Evolutionary conservation across 2,797 vertebrate species (phyloP).

Genomic region (Acrossocheilus fasciatus): DNA sequence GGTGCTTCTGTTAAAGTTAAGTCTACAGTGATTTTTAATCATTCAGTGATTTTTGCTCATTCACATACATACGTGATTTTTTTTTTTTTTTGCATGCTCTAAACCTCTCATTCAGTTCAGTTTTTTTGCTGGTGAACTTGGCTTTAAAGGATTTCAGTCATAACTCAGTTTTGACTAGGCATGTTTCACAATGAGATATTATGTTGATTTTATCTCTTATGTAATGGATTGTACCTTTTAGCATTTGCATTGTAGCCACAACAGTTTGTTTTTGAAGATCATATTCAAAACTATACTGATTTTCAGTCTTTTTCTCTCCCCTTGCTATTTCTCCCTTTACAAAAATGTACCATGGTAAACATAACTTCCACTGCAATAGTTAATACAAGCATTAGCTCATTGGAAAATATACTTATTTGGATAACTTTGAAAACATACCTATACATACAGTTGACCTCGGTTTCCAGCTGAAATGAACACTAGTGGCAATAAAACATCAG

Average conservation of each 20-base stretch:
- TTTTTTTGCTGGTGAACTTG: background rate
- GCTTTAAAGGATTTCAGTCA: background rate
- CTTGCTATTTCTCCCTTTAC: background rate
- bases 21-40: background rate
- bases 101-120: background rate
- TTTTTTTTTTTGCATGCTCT: background rate
- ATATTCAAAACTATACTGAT: background rate
- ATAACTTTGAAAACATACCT: background rate
- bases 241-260: background rate
- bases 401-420: background rate
- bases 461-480: background rate
- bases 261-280: background rate
- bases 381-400: background rate
- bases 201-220: background rate
- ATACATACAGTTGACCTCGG: background rate
- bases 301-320: background rate
- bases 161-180: background rate
- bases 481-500: background rate
- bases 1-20: background rate
- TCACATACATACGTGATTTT: background rate
- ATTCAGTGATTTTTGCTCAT: background rate
- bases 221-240: background rate
- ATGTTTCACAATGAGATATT: background rate
- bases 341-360: background rate
- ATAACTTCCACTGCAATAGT: background rate